These are phyloP conservation scores for Sminthopsis crassicaudata DNA, from an alignment of 2,113 vertebrate species.

Conservation along the genomic window DNA sequence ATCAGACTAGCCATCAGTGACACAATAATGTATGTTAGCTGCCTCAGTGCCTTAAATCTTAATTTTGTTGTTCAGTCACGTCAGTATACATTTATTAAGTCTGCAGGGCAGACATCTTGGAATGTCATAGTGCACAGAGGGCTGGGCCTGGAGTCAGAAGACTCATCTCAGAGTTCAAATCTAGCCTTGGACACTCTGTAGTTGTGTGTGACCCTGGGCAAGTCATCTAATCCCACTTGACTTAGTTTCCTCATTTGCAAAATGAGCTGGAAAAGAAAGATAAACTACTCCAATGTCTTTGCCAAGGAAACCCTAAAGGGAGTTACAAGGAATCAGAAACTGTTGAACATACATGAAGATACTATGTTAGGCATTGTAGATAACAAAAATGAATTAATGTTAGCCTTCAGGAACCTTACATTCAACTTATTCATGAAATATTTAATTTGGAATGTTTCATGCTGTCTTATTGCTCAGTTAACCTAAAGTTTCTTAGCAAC, in stretches of 20 bases:
- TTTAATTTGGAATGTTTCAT: constrained; percentile 76
- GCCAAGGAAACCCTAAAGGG: not conserved
- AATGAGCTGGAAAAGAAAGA: not conserved
- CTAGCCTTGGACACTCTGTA: not conserved
- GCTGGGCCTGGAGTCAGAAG: not conserved
- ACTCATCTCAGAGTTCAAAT: not conserved
- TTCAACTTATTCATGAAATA: constrained; percentile 57
- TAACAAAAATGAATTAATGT: not conserved
- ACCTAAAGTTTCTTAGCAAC: constrained; percentile 72
- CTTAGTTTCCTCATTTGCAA: not conserved
- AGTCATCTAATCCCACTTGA: not conserved
- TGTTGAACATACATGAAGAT: not conserved
- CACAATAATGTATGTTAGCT: constrained; percentile 69
- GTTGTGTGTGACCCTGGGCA: not conserved
- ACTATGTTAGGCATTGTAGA: not conserved
- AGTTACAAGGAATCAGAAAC: not conserved
- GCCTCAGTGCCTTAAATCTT: constrained; percentile 48
- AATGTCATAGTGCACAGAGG: not conserved
- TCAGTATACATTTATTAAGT: not conserved
- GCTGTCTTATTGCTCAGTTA: constrained; percentile 73
- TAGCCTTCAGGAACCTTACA: not conserved
- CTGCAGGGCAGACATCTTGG: not conserved
- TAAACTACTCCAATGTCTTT: not conserved
- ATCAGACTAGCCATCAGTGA: constrained; percentile 66
- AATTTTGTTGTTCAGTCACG: constrained; percentile 71